Base-by-base conservation (phyloP, 2,113 vertebrate genomes). In the Dipodomys merriami region DNA sequence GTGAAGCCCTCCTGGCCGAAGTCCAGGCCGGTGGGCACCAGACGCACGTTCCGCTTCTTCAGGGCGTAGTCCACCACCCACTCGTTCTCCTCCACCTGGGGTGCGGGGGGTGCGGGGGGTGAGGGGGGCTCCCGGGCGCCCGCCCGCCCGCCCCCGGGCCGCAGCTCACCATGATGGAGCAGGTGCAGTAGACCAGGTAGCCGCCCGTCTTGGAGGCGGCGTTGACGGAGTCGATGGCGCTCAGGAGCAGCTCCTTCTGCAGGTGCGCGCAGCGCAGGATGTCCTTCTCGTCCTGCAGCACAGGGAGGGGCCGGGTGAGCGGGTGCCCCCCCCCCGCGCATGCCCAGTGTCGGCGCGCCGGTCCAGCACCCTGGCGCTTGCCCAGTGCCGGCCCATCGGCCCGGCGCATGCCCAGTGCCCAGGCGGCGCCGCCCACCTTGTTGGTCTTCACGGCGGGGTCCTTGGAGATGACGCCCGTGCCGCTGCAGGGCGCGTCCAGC, bases 31-130 rank as follows among this genome's bases (percentile, higher is more conserved):
- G 99, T 99, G 71, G 99, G 97, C 95, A 99, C 99, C 94, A 99
- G 97, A 64, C 99, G 99, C 73, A 99, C 99, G 0, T 99, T 99
- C 94, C 99, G 98, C 95, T 99, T 99, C 97, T 99, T 99, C 96
- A 99, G 97, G 71, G 99, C 99, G 0, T 99, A 99, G 97, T 99
- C 99, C 83, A 99, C 99, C 92, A 99, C 99, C 98, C 99, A 99
- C 96, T 99, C 99, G 0, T 99, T 99, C 97, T 99, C 99, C 86
- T 99, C 99, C 88, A 99, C 98, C 99, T 99, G 96, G 29, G 25
- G 0, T 2, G 2, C 29, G 6, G 18, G 23, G n/a, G n/a, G 72
- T 9, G 49, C 49, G 1, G 49, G 49, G 10, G 39, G 39, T 5
- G 39, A 39, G 39, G 39, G 39, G 39, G 39, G 49, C 49, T 13